Evolutionary conservation across 2,888 invertebrate genomes (phyloP), one percentile per base, ranked within the genome.

Genomic region (Tiphia femorata): DNA sequence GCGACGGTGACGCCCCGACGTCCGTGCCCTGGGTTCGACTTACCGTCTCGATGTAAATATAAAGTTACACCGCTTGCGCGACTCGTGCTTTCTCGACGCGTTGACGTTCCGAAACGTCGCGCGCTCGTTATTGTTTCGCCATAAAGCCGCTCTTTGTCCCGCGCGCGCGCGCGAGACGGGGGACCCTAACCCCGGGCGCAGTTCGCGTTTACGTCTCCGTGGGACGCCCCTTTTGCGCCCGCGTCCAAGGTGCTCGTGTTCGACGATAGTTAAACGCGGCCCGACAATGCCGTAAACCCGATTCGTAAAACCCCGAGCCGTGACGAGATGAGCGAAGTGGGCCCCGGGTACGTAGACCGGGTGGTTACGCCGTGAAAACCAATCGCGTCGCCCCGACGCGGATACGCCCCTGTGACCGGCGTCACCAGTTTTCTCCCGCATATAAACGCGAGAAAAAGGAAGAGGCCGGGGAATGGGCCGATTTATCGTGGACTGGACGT

Each of bases 261-360:
- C 33, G 33, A 33, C 33, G 14, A 33, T 33, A 14, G 33, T 33
- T 3, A n/a, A 10, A 27, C 29, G 43, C 27, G 48, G 40, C 29
- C 37, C 27, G 17, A 49, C 60, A 60, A 52, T 47, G 61, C 56
- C 62, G 54, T 68, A 64, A 70, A 66, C 51, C 14, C 50, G 60
- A 63, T 64, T 64, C 72, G 71, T 70, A 70, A 73, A 73, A 75
- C 61, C 55, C 62, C 63, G 55, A 55, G 60, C 70, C 71, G 71
- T 72, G 70, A 75, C 73, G 67, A 68, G 77, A 74, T 68, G 57
- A 67, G 60, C 64, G 17, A n/a, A n/a, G n/a, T n/a, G n/a, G n/a
- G n/a, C n/a, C 16, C 17, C 58, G 50, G 25, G 46, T 33, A 43
- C 47, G 40, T 27, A n/a, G 19, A 49, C 48, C 49, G 30, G 30